Evolutionary conservation across 1,140 invertebrate species (phyloP).

Genomic region (Aphaenogaster rudis): DNA sequence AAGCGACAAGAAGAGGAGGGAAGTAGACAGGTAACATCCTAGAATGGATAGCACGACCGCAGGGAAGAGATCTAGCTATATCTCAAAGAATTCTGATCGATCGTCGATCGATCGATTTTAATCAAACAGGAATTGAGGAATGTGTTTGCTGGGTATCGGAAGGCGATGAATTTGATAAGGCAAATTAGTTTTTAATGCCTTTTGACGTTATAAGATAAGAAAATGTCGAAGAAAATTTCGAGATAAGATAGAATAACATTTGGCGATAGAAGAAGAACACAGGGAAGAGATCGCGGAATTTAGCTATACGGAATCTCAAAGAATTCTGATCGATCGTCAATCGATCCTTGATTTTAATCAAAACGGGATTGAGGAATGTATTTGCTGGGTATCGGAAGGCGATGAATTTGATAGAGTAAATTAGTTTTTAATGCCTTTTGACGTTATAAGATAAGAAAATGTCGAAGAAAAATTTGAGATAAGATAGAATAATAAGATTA

Average conservation of each 20-base stretch:
- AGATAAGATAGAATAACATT: no score
- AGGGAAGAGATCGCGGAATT: background rate
- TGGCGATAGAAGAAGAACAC: no score
- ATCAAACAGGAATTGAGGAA: background rate
- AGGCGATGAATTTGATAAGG: background rate
- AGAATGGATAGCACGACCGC: background rate
- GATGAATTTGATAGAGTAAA: background rate
- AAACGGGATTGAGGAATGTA: background rate
- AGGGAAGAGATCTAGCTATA: background rate
- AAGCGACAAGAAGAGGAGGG: slow-evolving; percentile 9
- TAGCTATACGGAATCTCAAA: background rate
- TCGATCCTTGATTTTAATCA: background rate
- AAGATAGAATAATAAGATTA: background rate
- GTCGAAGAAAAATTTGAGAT: background rate
- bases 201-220: no score
- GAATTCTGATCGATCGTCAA: background rate
- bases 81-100: background rate
- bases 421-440: background rate
- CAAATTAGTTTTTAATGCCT: no score
- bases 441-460: background rate
- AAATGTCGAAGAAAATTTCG: no score
- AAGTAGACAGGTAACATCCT: background rate
- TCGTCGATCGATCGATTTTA: background rate
- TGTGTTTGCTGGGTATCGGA: background rate
- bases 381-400: no score